Evolutionary conservation across 1,140 invertebrate species (phyloP).

Genomic region (Ceratina japonica): DNA sequence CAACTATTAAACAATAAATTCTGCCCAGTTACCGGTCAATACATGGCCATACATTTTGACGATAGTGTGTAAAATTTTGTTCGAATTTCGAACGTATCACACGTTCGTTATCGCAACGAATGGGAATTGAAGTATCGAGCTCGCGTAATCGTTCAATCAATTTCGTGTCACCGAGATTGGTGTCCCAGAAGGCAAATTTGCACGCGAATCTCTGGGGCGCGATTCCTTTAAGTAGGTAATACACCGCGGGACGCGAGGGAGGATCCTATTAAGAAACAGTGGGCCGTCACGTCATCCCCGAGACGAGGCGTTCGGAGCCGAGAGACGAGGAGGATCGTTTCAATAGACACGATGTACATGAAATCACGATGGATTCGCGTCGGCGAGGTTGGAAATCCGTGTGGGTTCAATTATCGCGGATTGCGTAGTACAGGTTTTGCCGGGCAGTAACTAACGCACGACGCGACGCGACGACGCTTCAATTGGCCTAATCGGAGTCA

Average conservation of each 20-base stretch:
- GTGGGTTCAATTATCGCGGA: constrained; percentile 32
- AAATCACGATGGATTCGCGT: too few relatives aligned
- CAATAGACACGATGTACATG: background rate
- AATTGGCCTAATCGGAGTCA: constrained; percentile 57
- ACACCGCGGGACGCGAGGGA: constrained; percentile 14
- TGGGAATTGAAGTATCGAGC: too few relatives aligned
- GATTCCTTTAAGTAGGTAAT: constrained; percentile 59
- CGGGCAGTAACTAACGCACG: constrained; percentile 15
- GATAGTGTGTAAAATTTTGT: too few relatives aligned
- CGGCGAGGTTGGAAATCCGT: constrained; percentile 26
- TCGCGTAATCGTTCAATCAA: too few relatives aligned
- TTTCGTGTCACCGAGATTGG: background rate
- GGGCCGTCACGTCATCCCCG: constrained; percentile 18
- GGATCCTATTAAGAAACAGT: constrained; percentile 58
- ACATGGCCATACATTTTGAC: too few relatives aligned
- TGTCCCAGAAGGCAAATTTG: constrained; percentile 41
- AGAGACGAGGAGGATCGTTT: background rate
- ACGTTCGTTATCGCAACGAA: too few relatives aligned
- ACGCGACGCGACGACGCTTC: constrained; percentile 30
- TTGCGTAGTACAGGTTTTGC: constrained; percentile 39
- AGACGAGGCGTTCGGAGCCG: too few relatives aligned
- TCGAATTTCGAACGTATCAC: too few relatives aligned
- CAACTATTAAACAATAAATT: too few relatives aligned
- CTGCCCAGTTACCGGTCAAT: too few relatives aligned
- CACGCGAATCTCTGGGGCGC: constrained; percentile 42